A percentile compares a stretch with the other conserved stretches of the same genome.
Evolutionary conservation across 2,888 invertebrate species (phyloP).

Genomic region (Spatulosminthurus flaviceps): DNA sequence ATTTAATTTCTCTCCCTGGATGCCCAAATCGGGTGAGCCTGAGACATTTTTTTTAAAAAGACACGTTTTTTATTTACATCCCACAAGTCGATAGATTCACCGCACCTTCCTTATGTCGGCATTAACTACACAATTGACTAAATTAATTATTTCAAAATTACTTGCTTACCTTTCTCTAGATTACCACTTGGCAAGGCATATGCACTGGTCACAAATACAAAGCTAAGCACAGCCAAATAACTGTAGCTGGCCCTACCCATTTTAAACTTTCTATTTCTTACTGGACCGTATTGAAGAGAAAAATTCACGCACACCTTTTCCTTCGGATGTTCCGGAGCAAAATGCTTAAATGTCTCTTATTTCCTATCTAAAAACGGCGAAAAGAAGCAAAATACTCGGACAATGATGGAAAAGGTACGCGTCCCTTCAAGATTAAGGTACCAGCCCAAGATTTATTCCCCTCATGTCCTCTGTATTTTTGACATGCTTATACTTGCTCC

Average conservation of each 20-base stretch:
- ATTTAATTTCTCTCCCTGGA: no score
- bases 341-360: neutral
- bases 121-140: no score
- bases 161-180: neutral
- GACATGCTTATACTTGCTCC: neutral
- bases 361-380: neutral
- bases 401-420: neutral
- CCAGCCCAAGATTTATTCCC: neutral
- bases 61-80: no score
- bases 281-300: neutral
- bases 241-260: neutral
- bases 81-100: no score
- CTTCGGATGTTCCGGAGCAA: neutral
- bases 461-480: neutral
- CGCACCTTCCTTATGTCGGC: no score
- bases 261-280: neutral
- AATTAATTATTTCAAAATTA: no score
- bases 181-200: neutral
- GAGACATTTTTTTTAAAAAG: no score
- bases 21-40: no score
- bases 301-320: neutral
- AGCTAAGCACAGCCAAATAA: neutral
- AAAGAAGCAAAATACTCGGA: neutral
- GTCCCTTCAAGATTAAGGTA: neutral
- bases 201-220: neutral